Base-by-base conservation (phyloP, 2,797 vertebrate genomes). In the Falco concolor region DNA sequence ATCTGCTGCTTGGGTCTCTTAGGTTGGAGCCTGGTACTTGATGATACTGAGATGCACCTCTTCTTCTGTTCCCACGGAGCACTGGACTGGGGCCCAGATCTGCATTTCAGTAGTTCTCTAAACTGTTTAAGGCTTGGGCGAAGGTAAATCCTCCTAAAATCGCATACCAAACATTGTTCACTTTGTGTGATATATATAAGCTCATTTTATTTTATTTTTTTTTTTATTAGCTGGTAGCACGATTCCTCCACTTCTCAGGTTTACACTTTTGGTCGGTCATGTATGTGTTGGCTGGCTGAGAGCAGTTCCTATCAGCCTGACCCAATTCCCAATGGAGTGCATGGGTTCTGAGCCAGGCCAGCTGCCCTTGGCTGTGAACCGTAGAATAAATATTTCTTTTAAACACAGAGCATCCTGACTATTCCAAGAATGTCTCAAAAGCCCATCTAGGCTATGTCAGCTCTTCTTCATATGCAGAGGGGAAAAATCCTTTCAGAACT, bases 351-450 rank as follows among this genome's bases (percentile, higher is more conserved):
- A 96, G 92, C 93, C 95, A 95, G 93, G 90, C 83, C 95, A 94
- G 93, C 92, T 96, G 95, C 89, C 89, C 93, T 91, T 94, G 95
- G 93, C 93, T 94, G 92, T 82, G 89, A 95, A 83, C 65, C 36
- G 72, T 91, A 94, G 94, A 84, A 93, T 75, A 97, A 97, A 94
- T 64, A 84, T 89, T 96, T 91, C 89, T 65, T 89, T 90, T 79
- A 93, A 92, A 89, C 78, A 89, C 0, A 0, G 61, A 97, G 74
- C 78, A 95, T 93, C 94, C 94, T 34, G 44, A 64, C 42, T 93
- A 95, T 95, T 87, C 96, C 79, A 95, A 74, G 91, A 93, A 97
- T 91, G 94, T 95, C 94, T 95, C 82, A 81, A 78, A 92, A 94
- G 83, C 84, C 3, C 0, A 24, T 81, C 86, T 73, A 94, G 82